Base-by-base conservation (phyloP, 1,140 invertebrate species). In the Gryon sp. region DNA sequence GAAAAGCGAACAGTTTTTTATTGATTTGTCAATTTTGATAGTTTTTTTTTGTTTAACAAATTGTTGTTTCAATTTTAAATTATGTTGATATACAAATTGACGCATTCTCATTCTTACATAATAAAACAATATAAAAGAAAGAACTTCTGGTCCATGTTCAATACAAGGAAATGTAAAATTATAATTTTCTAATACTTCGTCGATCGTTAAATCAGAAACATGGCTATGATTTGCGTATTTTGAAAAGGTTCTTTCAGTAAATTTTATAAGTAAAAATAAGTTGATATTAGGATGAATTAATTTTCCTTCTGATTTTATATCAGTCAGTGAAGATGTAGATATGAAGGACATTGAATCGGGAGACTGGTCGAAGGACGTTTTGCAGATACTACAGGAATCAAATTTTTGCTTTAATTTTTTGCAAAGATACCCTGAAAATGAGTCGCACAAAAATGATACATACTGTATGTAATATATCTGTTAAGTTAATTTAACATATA, bases 51-150 rank as follows among this genome's bases (percentile, higher is more conserved):
- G 11, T 16, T 28, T 14, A 28, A 48, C 26, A 48, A 30, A 48
- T 30, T 48, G 2, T 18, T 30, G 24, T 41, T 41, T 57, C n/a
- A 41, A 5, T 26, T 43, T 24, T 4, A 15, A 1, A 41, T 57
- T 57, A 4, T 57, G n/a, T 16, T 57, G 53, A 26, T 24, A n/a
- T 7, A 6, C 2, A 30, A 41, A 57, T 18, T 57, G 32, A 26
- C 53, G 19, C 53, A 57, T 57, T 41, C 36, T 48, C 45, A 48
- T 28, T 48, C 26, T 14, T 9, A 48, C 9, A 48, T 48, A 48
- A 48, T 48, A 48, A 30, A 16, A 15, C 7, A 48, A 22, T 4
- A 26, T 26, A 48, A 15, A 48, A 1, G 45, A 48, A 5, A 57
- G 24, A 12, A 57, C 26, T 2, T 43, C 9, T 4, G 36, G 24